Percentiles rank a stretch among this genome's conserved stretches.
phyloP scores from a whole-genome alignment of 2,797 vertebrate species.

The Danionella dracula region DNA sequence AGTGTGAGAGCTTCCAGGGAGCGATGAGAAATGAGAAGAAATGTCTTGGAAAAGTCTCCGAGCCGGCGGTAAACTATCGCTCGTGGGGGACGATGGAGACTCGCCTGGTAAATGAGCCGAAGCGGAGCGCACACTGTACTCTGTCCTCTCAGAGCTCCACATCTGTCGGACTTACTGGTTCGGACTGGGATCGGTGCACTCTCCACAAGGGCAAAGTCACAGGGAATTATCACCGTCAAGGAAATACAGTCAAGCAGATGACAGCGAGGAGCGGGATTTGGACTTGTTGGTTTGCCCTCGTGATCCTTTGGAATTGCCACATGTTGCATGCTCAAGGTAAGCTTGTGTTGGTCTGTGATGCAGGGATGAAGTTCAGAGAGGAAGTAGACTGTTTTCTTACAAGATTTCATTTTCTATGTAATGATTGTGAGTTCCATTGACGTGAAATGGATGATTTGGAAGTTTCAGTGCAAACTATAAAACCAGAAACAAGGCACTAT shows the following conservation, averaged over 20 bases:
- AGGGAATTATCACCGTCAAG: conserved; percentile 9
- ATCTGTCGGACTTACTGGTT: neutral
- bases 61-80: conserved; percentile 14
- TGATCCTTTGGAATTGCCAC: conserved; percentile 35
- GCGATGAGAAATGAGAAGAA: neutral
- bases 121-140: conserved; percentile 14
- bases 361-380: no score
- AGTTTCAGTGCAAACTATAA: no score
- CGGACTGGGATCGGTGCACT: neutral
- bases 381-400: no score
- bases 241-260: neutral
- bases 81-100: conserved; percentile 10
- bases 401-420: no score
- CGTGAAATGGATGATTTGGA: no score
- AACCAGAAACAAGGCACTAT: neutral
- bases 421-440: no score
- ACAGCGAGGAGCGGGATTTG: conserved; percentile 3
- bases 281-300: conserved; percentile 28
- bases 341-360: neutral
- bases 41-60: conserved; percentile 1
- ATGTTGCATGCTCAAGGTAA: conserved; percentile 37
- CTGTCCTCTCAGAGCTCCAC: neutral
- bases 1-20: neutral
- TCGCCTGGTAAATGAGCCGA: neutral
- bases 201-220: neutral